A percentile compares a stretch with the other conserved stretches of the same genome.
These are phyloP conservation scores for Pseudobourletiella spinata DNA, from an alignment of 1,140 invertebrate species.

Conservation along the genomic window DNA sequence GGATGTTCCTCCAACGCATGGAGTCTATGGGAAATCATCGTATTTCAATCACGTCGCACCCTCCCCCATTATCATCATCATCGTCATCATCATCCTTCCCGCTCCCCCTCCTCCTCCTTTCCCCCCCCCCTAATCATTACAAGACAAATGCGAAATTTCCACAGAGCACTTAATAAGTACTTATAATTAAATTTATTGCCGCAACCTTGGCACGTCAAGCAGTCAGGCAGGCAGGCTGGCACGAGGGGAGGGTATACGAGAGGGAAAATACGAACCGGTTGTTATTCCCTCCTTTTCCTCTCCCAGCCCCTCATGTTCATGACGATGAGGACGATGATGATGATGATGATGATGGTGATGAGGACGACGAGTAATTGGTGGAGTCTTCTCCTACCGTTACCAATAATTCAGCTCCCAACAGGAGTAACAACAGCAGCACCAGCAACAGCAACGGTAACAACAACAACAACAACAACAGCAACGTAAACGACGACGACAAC, in stretches of 20 bases:
- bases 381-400: too few relatives aligned
- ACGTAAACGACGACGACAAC: too few relatives aligned
- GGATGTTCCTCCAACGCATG: too few relatives aligned
- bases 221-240: neutral
- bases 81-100: too few relatives aligned
- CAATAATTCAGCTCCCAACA: neutral
- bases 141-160: neutral
- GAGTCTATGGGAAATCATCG: neutral
- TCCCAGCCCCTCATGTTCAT: neutral
- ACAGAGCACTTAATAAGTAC: neutral
- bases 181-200: slow-evolving; percentile 4
- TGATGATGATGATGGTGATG: neutral
- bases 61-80: neutral
- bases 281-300: neutral
- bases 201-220: neutral
- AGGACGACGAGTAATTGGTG: neutral
- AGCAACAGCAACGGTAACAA: too few relatives aligned
- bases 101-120: neutral
- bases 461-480: too few relatives aligned
- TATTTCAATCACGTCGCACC: neutral
- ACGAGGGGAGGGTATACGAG: too few relatives aligned
- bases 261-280: too few relatives aligned
- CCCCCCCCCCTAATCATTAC: neutral
- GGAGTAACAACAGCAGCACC: too few relatives aligned
- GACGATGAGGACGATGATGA: neutral